Evolutionary conservation across 2,113 vertebrate species (phyloP).

Genomic region (Chaenocephalus aceratus): DNA sequence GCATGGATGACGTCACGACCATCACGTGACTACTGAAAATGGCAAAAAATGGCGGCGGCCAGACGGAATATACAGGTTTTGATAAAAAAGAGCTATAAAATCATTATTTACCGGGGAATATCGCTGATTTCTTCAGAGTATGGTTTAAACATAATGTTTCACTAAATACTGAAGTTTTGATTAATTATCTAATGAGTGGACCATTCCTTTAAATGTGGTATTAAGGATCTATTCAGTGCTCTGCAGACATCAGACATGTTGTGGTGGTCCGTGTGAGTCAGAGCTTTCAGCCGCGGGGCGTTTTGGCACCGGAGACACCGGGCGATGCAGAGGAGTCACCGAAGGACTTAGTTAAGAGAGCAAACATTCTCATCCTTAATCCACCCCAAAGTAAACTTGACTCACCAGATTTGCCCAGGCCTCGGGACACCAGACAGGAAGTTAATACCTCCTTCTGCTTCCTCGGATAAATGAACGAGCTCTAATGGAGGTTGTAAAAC

Average conservation of each 20-base stretch:
- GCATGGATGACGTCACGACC: no score
- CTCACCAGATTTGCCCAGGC: constrained; percentile 28
- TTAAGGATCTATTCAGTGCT: constrained; percentile 19
- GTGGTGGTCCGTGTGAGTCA: constrained; percentile 13
- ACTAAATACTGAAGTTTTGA: no score
- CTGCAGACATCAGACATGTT: constrained; percentile 35
- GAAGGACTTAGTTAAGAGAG: constrained; percentile 13
- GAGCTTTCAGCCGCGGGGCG: constrained; percentile 17
- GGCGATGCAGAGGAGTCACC: not conserved
- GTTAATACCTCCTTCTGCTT: constrained; percentile 13
- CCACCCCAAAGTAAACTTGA: constrained; percentile 55
- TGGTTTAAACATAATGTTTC: no score
- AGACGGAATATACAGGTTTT: no score
- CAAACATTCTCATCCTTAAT: constrained; percentile 54
- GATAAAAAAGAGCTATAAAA: no score
- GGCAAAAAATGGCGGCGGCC: no score
- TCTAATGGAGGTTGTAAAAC: not conserved
- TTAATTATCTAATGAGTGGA: no score
- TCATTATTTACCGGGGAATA: no score
- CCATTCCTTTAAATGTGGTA: constrained; percentile 1
- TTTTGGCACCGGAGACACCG: constrained; percentile 20
- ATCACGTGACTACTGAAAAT: no score
- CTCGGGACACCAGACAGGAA: constrained; percentile 44
- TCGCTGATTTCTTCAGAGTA: no score
- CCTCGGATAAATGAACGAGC: constrained; percentile 27